phyloP scores from a whole-genome alignment of 2,888 invertebrate species.

The Leptarthrus brevirostris region DNA sequence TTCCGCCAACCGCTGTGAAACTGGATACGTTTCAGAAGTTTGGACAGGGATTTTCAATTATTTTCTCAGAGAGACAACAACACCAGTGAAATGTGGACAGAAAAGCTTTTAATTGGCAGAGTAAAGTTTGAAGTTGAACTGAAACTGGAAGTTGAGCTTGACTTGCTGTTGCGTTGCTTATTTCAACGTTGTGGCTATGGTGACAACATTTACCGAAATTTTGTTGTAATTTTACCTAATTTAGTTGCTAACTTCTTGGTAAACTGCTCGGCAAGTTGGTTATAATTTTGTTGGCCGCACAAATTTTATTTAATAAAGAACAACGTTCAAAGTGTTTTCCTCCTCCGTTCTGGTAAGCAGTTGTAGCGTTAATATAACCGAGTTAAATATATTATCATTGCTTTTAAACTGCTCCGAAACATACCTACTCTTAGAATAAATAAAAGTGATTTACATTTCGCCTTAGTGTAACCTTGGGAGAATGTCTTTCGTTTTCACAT shows the following conservation, averaged over 20 bases:
- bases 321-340: too few species aligned
- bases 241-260: background rate
- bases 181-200: background rate
- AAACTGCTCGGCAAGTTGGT: background rate
- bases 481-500: too few species aligned
- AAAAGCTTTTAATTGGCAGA: background rate
- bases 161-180: background rate
- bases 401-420: too few species aligned
- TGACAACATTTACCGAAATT: background rate
- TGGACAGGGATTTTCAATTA: conserved; percentile 3
- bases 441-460: too few species aligned
- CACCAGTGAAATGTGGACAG: background rate
- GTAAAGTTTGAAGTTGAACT: background rate
- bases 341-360: too few species aligned
- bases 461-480: too few species aligned
- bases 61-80: background rate
- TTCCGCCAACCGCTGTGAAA: background rate
- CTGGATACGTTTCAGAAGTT: background rate
- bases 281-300: too few species aligned
- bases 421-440: too few species aligned
- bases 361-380: too few species aligned
- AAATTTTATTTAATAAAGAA: too few species aligned
- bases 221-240: background rate
- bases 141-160: background rate
- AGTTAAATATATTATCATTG: too few species aligned